These are phyloP conservation scores for Sebastes itinus DNA, from an alignment of 2,797 vertebrate genomes.

Conservation along the genomic window DNA sequence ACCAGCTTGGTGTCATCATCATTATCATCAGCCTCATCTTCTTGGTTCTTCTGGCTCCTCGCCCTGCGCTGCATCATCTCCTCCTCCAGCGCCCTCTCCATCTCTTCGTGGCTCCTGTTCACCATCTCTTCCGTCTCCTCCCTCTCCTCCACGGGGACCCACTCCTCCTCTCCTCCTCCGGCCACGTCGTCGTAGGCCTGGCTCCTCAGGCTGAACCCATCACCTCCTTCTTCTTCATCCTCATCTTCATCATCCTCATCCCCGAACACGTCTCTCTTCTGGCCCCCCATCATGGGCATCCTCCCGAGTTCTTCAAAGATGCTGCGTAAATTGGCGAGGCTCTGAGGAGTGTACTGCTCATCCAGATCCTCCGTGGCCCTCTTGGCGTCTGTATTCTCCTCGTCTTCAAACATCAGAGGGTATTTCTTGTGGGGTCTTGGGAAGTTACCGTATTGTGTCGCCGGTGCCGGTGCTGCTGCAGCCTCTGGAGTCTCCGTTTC, in stretches of 20 bases:
- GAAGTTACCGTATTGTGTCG: conserved; percentile 85
- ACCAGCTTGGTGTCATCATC: conserved; percentile 90
- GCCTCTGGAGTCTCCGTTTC: conserved; percentile 78
- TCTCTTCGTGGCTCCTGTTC: conserved; percentile 91
- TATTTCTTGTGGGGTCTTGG: conserved; percentile 89
- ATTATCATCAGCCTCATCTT: conserved; percentile 73
- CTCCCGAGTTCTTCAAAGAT: conserved; percentile 96
- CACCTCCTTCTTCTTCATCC: conserved; percentile 84
- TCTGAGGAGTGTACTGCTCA: conserved; percentile 97
- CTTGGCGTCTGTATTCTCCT: conserved; percentile 87
- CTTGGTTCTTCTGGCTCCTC: conserved; percentile 71
- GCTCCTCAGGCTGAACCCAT: conserved; percentile 86
- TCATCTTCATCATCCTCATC: conserved; percentile 86
- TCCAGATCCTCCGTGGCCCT: conserved; percentile 96
- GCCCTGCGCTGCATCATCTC: conserved; percentile 86
- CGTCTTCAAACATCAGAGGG: conserved; percentile 90
- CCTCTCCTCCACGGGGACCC: conserved; percentile 95
- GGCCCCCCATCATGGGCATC: conserved; percentile 80
- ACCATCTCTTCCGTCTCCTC: conserved; percentile 93
- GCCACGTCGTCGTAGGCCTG: conserved; percentile 94
- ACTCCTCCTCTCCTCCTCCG: conserved; percentile 95
- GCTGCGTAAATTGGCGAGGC: conserved; percentile 94
- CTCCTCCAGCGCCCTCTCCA: conserved; percentile 84
- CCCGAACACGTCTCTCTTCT: conserved; percentile 87
- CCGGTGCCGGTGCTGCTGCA: background rate